Conservation (phyloP, 2,888 invertebrate species). For the Arge pagana region DNA sequence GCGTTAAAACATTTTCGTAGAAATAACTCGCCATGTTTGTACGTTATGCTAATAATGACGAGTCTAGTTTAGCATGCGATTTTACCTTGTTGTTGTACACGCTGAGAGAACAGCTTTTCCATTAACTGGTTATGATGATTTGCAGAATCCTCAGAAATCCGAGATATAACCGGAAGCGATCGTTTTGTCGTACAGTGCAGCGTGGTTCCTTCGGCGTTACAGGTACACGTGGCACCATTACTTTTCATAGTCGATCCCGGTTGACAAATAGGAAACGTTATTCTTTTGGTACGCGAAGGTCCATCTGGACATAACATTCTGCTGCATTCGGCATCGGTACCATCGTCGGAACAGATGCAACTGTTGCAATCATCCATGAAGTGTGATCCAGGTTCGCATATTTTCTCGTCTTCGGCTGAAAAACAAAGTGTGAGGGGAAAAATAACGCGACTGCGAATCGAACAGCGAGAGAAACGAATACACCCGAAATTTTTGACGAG, state of each 20-base stretch:
- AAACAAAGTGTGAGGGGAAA: too few relatives aligned
- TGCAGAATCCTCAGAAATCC: too few relatives aligned
- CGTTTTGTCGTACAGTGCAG: slow-evolving; percentile 33
- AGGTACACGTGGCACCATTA: slow-evolving; percentile 66
- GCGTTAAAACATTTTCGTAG: too few relatives aligned
- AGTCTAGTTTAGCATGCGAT: too few relatives aligned
- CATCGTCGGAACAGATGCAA: slow-evolving; percentile 61
- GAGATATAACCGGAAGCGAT: too few relatives aligned
- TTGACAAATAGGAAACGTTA: slow-evolving; percentile 13
- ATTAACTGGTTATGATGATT: too few relatives aligned
- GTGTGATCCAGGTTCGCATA: slow-evolving; percentile 61
- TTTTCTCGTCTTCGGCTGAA: neutral
- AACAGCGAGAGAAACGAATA: neutral
- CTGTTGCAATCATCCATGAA: slow-evolving; percentile 61
- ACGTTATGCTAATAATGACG: too few relatives aligned
- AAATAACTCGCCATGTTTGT: too few relatives aligned
- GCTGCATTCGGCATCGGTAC: slow-evolving; percentile 60
- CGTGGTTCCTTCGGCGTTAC: slow-evolving; percentile 59
- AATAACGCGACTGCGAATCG: neutral
- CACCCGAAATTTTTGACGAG: neutral
- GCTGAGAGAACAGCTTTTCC: too few relatives aligned
- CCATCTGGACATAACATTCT: slow-evolving; percentile 40
- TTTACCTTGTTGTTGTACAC: too few relatives aligned
- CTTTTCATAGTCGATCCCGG: slow-evolving; percentile 38
- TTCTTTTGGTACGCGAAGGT: slow-evolving; percentile 1